Conservation (phyloP, 2,797 vertebrate genomes). For the Myotis pilosus region DNA sequence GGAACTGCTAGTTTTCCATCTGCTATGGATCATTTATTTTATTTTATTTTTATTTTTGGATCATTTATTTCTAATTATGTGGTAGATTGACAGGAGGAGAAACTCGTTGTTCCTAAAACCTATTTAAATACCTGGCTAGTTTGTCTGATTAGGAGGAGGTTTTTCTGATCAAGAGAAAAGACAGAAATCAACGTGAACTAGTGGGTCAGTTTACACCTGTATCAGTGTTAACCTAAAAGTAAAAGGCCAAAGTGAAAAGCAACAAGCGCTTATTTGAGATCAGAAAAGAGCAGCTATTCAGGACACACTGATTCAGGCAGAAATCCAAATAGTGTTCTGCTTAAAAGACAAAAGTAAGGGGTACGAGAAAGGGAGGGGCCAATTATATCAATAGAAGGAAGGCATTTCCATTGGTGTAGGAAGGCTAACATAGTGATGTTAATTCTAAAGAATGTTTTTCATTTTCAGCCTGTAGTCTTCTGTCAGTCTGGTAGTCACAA, state of each 20-base stretch:
- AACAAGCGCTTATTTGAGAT: background rate
- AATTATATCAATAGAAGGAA: background rate
- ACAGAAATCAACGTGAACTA: background rate
- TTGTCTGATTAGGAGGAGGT: background rate
- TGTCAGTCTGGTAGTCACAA: background rate
- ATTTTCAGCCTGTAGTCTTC: background rate
- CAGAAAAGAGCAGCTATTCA: background rate
- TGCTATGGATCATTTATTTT: background rate
- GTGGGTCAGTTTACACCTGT: background rate
- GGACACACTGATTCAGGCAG: background rate
- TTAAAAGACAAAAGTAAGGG: background rate
- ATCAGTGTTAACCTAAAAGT: background rate
- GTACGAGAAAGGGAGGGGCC: background rate
- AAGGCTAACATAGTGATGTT: background rate
- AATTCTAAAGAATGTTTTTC: background rate
- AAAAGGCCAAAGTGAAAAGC: background rate
- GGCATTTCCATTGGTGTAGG: background rate
- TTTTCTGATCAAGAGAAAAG: background rate
- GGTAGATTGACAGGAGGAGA: background rate
- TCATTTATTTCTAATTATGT: background rate
- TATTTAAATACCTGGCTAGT: constrained; percentile 9
- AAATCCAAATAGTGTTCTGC: background rate
- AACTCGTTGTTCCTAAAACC: background rate
- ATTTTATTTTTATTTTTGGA: no score
- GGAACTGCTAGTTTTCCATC: background rate